A percentile compares a stretch with the other conserved stretches of the same genome.
Conservation (phyloP, 1,140 invertebrate genomes). For the Theocolax elegans region DNA sequence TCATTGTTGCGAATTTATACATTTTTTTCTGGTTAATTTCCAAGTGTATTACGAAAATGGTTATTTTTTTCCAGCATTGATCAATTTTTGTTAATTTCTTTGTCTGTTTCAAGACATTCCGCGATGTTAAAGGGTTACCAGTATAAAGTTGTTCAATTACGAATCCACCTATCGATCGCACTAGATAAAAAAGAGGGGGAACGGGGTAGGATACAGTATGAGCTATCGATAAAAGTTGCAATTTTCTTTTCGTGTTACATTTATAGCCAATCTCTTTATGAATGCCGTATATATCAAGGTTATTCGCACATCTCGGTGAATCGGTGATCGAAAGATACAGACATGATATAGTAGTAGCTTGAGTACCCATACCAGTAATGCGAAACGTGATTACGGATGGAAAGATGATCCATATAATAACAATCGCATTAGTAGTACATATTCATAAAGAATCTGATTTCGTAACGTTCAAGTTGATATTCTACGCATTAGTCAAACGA, state of each 20-base stretch:
- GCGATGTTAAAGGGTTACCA: not conserved
- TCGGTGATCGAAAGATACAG: constrained; percentile 43
- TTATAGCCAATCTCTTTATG: constrained; percentile 35
- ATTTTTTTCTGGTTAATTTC: too few relatives aligned
- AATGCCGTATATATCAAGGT: constrained; percentile 26
- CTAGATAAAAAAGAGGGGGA: constrained; percentile 9
- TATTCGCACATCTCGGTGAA: constrained; percentile 30
- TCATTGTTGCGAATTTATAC: too few relatives aligned
- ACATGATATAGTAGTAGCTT: constrained; percentile 30
- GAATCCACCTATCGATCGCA: not conserved
- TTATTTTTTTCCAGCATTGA: too few relatives aligned
- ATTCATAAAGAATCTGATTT: constrained; percentile 28
- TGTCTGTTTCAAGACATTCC: too few relatives aligned
- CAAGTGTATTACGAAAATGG: too few relatives aligned
- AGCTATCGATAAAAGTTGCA: constrained; percentile 23
- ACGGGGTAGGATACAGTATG: too few relatives aligned
- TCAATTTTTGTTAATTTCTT: too few relatives aligned
- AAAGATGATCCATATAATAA: constrained; percentile 65
- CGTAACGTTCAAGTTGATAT: not conserved
- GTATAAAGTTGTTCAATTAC: not conserved
- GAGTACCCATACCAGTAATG: constrained; percentile 55
- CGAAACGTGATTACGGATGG: constrained; percentile 64
- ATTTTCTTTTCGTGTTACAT: constrained; percentile 25
- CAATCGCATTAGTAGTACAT: constrained; percentile 35
- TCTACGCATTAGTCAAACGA: constrained; percentile 12